Evolutionary conservation across 2,888 invertebrate species (phyloP), one percentile per base, ranked within the genome.

Genomic region (Brenthis daphne): DNA sequence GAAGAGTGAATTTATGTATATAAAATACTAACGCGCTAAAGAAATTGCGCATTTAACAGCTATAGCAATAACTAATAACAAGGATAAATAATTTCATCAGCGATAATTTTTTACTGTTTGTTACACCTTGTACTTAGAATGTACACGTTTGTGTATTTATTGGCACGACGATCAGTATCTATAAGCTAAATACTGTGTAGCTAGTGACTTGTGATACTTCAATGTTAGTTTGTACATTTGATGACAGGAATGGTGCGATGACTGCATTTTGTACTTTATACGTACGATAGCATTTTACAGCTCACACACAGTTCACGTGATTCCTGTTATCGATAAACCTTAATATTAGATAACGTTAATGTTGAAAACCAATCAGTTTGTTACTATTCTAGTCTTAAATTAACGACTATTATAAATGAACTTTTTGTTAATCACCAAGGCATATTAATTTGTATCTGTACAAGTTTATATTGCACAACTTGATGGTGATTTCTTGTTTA

Each of bases 401-500:
- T 82, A 84, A 82, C 79, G 80, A 77, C 75, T 81, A 77, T 77
- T 78, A 77, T 82, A 79, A 74, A 76, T 74, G 79, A 78, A 76
- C 74, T 80, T 80, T 75, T 77, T 77, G 75, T 80, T 78, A 79
- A 76, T 73, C 74, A 81, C 78, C 76, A 80, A 24, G 79, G 79
- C 80, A 81, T 79, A 81, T 79, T 82, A 77, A 79, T 83, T 87
- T 87, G 85, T 86, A 83, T 81, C 80, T 88, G 85, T 87, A 89
- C 85, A 87, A 82, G 82, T 87, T 86, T 76, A 86, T 85, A 86
- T 85, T 88, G 87, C 89, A 88, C 88, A 88, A 88, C 87, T 81
- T 24, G 20, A 57, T 65, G 54, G 53, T 65, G 60, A 63, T 57
- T 55, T 56, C 24, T 56, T 24, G 16, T 54, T 55, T 20, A 48